A percentile compares a stretch with the other conserved stretches of the same genome.
Conservation (phyloP, 2,888 invertebrate genomes). For the Eudasyphora cyanicolor region DNA sequence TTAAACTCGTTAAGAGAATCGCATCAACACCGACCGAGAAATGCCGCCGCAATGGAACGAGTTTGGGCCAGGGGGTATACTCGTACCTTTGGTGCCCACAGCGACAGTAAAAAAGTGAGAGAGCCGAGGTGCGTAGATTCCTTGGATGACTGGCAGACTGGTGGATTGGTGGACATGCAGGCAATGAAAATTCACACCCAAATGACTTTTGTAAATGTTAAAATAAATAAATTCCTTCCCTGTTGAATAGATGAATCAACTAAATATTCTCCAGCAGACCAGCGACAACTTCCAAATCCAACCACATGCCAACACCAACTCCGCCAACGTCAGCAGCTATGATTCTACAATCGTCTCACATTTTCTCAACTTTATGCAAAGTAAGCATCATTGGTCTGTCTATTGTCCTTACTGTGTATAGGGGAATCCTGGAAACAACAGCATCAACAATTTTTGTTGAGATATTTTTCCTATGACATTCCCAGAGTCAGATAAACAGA, state of each 20-base stretch:
- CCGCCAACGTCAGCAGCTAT: not conserved
- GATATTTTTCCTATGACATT: not conserved
- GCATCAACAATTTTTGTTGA: not conserved
- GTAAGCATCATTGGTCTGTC: not conserved
- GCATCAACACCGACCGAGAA: not conserved
- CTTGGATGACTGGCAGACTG: not conserved
- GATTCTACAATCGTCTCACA: not conserved
- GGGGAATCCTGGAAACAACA: not conserved
- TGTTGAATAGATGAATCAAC: constrained; percentile 1
- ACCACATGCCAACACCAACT: no score
- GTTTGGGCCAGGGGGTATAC: no score
- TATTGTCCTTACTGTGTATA: no score
- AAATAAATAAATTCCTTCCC: constrained; percentile 11
- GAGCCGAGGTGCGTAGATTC: no score
- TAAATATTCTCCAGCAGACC: not conserved
- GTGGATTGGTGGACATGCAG: not conserved
- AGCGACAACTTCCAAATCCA: not conserved
- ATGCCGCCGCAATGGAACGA: no score
- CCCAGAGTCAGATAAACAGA: not conserved
- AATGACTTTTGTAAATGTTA: constrained; percentile 15
- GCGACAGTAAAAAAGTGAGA: not conserved
- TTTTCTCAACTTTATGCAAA: constrained; percentile 9
- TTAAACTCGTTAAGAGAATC: not conserved
- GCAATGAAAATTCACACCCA: not conserved
- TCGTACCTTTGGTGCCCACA: no score